Percentiles rank a stretch among this genome's conserved stretches.
Conservation (phyloP, 1,140 invertebrate species). For the Aphaenogaster floridana region DNA sequence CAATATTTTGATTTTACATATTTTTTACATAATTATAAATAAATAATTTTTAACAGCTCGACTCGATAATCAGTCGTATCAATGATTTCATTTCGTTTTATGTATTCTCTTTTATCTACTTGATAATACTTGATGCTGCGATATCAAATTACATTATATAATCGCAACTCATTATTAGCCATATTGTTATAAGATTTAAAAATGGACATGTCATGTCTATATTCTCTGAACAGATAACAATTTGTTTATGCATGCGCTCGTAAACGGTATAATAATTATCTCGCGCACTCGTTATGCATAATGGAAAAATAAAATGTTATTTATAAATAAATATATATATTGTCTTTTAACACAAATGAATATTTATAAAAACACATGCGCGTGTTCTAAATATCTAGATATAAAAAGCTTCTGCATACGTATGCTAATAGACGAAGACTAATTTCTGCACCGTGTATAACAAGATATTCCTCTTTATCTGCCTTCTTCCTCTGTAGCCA, state of each 20-base stretch:
- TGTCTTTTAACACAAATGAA: neutral
- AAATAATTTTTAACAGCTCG: neutral
- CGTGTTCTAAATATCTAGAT: neutral
- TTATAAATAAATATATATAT: neutral
- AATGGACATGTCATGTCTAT: neutral
- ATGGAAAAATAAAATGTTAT: constrained; percentile 18
- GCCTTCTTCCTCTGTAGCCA: constrained; percentile 35
- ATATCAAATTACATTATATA: neutral
- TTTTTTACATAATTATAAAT: neutral
- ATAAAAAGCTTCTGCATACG: constrained; percentile 10
- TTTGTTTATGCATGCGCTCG: neutral
- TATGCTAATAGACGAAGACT: constrained; percentile 51
- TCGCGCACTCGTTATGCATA: neutral
- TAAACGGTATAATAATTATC: constrained; percentile 13
- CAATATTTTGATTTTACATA: neutral
- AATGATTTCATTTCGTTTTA: constrained; percentile 14
- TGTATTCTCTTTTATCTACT: neutral
- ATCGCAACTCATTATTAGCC: constrained; percentile 6
- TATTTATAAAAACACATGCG: neutral
- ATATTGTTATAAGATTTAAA: constrained; percentile 36
- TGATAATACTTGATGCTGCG: neutral
- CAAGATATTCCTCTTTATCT: constrained; percentile 73
- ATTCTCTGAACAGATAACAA: constrained; percentile 9
- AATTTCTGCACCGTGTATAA: constrained; percentile 75
- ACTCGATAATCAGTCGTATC: neutral